Conservation (phyloP, 2,113 vertebrate genomes). For the Apodemus sylvaticus region DNA sequence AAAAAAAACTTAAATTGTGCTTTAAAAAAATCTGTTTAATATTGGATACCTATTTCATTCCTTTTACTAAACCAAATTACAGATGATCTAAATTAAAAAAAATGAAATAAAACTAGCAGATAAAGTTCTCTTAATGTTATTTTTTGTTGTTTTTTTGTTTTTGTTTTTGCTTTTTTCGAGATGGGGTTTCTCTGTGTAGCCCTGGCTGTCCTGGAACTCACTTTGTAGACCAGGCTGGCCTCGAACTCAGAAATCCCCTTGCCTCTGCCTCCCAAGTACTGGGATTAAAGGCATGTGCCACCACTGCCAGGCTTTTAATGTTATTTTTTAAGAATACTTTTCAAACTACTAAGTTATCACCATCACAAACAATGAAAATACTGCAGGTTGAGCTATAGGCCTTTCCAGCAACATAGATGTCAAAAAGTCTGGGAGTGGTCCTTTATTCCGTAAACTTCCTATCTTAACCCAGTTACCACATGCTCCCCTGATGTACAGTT, state of each 20-base stretch:
- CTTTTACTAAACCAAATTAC: slow-evolving; percentile 42
- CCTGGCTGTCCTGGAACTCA: too few relatives aligned
- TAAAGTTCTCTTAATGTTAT: too few relatives aligned
- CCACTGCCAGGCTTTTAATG: not conserved
- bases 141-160: too few relatives aligned
- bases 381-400: not conserved
- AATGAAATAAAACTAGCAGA: not conserved
- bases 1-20: not conserved
- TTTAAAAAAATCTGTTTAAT: not conserved
- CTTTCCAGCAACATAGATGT: not conserved
- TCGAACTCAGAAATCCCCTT: too few relatives aligned
- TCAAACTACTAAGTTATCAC: not conserved
- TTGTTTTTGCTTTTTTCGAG: too few relatives aligned
- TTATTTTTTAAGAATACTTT: not conserved
- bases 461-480: not conserved
- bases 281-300: too few relatives aligned
- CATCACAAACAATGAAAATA: slow-evolving; percentile 30
- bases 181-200: too few relatives aligned
- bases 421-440: not conserved
- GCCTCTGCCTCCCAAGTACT: too few relatives aligned
- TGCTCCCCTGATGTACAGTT: not conserved
- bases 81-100: slow-evolving; percentile 7
- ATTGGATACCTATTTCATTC: not conserved
- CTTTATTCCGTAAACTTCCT: not conserved
- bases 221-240: too few relatives aligned